phyloP scores from a whole-genome alignment of 2,797 vertebrate species.

The Podarcis lilfordi region DNA sequence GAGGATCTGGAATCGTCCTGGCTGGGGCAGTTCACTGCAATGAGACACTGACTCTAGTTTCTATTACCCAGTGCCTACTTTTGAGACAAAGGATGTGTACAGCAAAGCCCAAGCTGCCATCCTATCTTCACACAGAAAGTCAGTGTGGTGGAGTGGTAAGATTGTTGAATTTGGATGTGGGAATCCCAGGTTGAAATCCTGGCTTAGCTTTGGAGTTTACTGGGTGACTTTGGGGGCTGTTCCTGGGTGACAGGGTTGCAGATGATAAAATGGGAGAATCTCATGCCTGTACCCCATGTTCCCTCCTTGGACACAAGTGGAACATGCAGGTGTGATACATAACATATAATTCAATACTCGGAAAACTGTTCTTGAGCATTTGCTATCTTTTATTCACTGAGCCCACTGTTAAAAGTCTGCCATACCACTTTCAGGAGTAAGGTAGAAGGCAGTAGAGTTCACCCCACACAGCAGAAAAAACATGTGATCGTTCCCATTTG shows the following conservation, averaged over 20 bases:
- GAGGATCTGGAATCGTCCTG: conserved; percentile 1
- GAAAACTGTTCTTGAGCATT: neutral
- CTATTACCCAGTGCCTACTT: neutral
- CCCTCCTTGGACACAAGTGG: neutral
- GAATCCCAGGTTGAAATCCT: neutral
- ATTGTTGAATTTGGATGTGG: neutral
- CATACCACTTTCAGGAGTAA: neutral
- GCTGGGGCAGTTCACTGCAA: neutral
- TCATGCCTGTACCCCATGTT: neutral
- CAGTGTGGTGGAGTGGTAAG: neutral
- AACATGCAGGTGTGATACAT: neutral
- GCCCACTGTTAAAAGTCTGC: neutral
- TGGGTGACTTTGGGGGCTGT: neutral
- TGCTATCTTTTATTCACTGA: neutral
- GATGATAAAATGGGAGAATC: neutral
- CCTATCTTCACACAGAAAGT: neutral
- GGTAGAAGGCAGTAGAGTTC: too few species aligned
- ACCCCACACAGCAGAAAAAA: neutral
- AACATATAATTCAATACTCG: neutral
- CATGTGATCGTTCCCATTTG: too few species aligned
- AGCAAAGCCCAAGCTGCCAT: neutral
- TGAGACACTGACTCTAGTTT: neutral
- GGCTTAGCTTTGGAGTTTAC: neutral
- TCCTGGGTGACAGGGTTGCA: neutral
- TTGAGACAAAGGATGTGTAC: neutral